Conservation (phyloP, 2,113 vertebrate species). For the Ciconia boyciana region DNA sequence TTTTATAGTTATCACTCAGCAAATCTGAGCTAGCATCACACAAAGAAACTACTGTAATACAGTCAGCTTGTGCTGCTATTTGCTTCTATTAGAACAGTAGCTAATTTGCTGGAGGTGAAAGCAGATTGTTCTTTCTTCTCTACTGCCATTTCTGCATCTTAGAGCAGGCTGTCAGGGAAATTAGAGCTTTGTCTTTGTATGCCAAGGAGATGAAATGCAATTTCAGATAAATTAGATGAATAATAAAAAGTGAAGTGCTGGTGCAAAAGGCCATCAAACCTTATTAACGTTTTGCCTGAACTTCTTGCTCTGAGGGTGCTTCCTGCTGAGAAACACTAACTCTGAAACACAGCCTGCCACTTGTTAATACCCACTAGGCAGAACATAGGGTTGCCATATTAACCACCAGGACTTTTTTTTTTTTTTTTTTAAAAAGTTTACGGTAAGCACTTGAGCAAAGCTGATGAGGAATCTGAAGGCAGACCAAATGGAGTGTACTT, state of each 20-base stretch:
- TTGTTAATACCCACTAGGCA: neutral
- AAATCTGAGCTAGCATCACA: neutral
- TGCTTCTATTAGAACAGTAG: neutral
- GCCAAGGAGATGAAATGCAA: slow-evolving; percentile 5
- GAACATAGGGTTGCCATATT: neutral
- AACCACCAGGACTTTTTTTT: neutral
- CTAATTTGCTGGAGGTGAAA: neutral
- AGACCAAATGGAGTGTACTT: neutral
- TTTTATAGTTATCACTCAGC: neutral
- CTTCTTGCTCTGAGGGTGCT: neutral
- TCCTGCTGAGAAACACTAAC: neutral
- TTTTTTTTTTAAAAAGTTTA: no score
- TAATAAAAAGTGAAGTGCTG: slow-evolving; percentile 29
- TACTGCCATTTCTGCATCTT: neutral
- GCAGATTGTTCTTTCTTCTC: neutral
- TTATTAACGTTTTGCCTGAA: neutral
- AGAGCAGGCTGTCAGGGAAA: slow-evolving; percentile 1
- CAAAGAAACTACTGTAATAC: neutral
- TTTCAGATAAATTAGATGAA: slow-evolving; percentile 49
- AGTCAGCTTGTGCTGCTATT: neutral
- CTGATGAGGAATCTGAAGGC: neutral
- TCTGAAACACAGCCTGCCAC: neutral
- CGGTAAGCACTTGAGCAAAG: neutral
- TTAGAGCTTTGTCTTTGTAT: slow-evolving; percentile 3
- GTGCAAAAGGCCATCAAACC: slow-evolving; percentile 4